phyloP scores from a whole-genome alignment of 2,888 invertebrate species.

The Odontothrips loti region DNA sequence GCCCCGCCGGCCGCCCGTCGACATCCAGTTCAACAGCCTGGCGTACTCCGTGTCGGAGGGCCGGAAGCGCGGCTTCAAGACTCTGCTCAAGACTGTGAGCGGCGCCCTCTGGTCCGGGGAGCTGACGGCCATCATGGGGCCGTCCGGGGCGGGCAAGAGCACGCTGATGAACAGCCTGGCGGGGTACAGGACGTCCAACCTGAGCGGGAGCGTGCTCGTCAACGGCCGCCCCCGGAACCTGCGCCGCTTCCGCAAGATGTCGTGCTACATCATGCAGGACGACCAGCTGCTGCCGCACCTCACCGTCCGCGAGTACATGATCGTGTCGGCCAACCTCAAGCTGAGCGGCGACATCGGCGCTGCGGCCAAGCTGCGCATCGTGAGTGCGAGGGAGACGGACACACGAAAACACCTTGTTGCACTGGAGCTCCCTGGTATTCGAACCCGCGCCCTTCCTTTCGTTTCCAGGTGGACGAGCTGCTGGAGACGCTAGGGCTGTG shows the following conservation, averaged over 20 bases:
- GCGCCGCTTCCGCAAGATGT: conserved; percentile 83
- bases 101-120: conserved; percentile 88
- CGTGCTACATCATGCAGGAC: conserved; percentile 96
- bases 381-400: background rate
- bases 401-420: background rate
- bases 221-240: conserved; percentile 84
- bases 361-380: background rate
- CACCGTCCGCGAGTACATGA: conserved; percentile 88
- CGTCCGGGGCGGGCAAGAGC: conserved; percentile 66
- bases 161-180: conserved; percentile 51
- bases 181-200: conserved; percentile 70
- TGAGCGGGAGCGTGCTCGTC: conserved; percentile 79
- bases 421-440: too few species aligned
- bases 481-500: conserved; percentile 76
- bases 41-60: conserved; percentile 87
- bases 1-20: conserved; percentile 81
- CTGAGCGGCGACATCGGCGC: conserved; percentile 46
- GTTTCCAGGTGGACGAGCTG: conserved; percentile 62
- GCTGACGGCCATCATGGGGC: conserved; percentile 93
- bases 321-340: conserved; percentile 89
- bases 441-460: background rate
- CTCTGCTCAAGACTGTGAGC: conserved; percentile 80
- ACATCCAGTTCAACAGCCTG: conserved; percentile 82
- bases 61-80: conserved; percentile 74
- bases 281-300: conserved; percentile 84